Evolutionary conservation across 2,797 vertebrate species (phyloP).

Genomic region (Manis crassicaudata): DNA sequence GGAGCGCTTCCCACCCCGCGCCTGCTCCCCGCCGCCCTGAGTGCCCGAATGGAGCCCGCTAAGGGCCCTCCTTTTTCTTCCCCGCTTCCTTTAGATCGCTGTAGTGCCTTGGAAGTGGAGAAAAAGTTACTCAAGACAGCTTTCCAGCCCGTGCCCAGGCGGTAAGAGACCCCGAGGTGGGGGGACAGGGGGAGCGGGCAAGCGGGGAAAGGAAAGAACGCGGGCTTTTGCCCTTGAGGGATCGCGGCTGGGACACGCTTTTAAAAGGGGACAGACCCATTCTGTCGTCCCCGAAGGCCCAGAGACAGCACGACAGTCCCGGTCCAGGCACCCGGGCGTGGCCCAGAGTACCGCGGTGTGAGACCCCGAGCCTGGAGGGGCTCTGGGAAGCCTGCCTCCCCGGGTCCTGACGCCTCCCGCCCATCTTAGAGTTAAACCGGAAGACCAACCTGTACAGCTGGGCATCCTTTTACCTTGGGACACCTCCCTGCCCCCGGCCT

Average conservation of each 20-base stretch:
- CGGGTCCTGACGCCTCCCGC: background rate
- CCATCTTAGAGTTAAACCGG: background rate
- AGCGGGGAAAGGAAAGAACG: background rate
- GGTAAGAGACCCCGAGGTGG: slow-evolving; percentile 84
- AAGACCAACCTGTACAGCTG: background rate
- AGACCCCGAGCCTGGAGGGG: background rate
- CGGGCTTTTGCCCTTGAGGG: background rate
- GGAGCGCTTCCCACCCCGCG: background rate
- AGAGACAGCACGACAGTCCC: no score
- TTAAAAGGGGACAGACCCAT: background rate
- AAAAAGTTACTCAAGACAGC: slow-evolving; percentile 94
- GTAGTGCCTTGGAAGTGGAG: slow-evolving; percentile 98
- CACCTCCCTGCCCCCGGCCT: background rate
- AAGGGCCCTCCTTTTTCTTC: slow-evolving; percentile 77
- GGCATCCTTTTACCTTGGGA: background rate
- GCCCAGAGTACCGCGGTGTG: background rate
- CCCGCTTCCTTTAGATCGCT: slow-evolving; percentile 90
- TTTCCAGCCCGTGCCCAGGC: slow-evolving; percentile 93
- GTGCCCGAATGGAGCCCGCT: background rate
- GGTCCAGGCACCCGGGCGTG: background rate
- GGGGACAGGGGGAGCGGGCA: background rate
- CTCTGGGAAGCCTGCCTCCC: background rate
- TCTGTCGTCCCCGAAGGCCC: background rate
- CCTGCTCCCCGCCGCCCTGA: background rate
- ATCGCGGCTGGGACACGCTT: background rate